phyloP scores from a whole-genome alignment of 2,888 invertebrate species.

The Gisinianus flammeolus region DNA sequence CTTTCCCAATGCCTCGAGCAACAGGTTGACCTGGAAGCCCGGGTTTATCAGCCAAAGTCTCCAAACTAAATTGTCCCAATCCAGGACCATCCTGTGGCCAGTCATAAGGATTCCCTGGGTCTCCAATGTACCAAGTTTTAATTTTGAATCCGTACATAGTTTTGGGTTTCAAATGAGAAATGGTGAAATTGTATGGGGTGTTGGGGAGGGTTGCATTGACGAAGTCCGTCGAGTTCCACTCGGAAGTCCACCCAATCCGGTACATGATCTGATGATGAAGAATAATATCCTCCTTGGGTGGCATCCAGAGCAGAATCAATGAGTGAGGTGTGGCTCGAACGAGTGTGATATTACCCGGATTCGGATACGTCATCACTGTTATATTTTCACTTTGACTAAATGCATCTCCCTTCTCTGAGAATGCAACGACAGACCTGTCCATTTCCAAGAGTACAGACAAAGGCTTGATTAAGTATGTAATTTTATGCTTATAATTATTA shows the following conservation, averaged over 20 bases:
- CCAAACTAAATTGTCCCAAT: conserved; percentile 65
- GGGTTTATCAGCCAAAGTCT: conserved; percentile 66
- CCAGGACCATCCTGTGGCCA: conserved; percentile 71
- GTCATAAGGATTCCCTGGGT: conserved; percentile 67
- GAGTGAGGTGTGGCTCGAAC: conserved; percentile 68
- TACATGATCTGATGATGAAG: conserved; percentile 50
- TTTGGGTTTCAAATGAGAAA: conserved; percentile 70
- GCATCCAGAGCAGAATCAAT: conserved; percentile 73
- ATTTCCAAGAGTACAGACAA: too few relatives aligned
- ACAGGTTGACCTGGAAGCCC: conserved; percentile 77
- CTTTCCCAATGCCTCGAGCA: conserved; percentile 75
- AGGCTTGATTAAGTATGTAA: too few relatives aligned
- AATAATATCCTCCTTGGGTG: conserved; percentile 65
- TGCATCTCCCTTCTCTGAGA: conserved; percentile 64
- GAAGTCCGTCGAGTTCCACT: conserved; percentile 51
- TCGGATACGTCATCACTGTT: conserved; percentile 72
- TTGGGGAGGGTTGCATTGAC: conserved; percentile 37
- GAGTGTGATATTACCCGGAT: conserved; percentile 72
- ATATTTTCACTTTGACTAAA: conserved; percentile 70
- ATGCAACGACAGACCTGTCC: conserved; percentile 61
- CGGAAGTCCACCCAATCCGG: conserved; percentile 45
- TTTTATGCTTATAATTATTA: too few relatives aligned
- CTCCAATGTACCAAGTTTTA: conserved; percentile 67
- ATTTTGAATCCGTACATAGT: conserved; percentile 79
- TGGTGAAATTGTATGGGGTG: conserved; percentile 49